These are phyloP conservation scores for Carposina sasakii DNA, from an alignment of 1,140 invertebrate genomes.

Conservation along the genomic window DNA sequence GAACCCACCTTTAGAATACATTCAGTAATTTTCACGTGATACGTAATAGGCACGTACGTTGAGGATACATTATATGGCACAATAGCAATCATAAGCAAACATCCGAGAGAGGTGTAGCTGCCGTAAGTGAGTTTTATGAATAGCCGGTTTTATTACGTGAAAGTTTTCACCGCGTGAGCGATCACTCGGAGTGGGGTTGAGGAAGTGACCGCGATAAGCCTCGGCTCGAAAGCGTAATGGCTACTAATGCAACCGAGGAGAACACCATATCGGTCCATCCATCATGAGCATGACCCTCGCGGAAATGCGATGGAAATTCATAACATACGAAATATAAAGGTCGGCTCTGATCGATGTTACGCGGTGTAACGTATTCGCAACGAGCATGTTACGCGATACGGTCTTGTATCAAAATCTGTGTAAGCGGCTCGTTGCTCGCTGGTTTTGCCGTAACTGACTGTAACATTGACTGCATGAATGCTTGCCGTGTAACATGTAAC, in stretches of 20 bases:
- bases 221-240: conserved; percentile 38
- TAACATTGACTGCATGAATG: too few species aligned
- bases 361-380: too few species aligned
- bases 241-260: conserved; percentile 36
- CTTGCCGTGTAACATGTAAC: too few species aligned
- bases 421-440: too few species aligned
- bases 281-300: conserved; percentile 31
- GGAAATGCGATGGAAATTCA: conserved; percentile 26
- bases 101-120: not conserved
- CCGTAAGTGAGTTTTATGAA: conserved; percentile 10
- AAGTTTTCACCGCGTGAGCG: conserved; percentile 17
- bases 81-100: conserved; percentile 13
- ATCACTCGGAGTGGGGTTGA: not conserved
- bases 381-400: not conserved
- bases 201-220: conserved; percentile 28
- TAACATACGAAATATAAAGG: too few species aligned
- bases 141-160: conserved; percentile 10
- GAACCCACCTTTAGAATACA: too few species aligned
- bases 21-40: too few species aligned
- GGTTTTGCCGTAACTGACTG: too few species aligned
- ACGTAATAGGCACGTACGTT: too few species aligned
- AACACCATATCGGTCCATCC: conserved; percentile 39
- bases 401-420: too few species aligned
- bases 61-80: too few species aligned
- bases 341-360: too few species aligned